phyloP scores from a whole-genome alignment of 2,888 invertebrate species.

The Harpalus rufipes region DNA sequence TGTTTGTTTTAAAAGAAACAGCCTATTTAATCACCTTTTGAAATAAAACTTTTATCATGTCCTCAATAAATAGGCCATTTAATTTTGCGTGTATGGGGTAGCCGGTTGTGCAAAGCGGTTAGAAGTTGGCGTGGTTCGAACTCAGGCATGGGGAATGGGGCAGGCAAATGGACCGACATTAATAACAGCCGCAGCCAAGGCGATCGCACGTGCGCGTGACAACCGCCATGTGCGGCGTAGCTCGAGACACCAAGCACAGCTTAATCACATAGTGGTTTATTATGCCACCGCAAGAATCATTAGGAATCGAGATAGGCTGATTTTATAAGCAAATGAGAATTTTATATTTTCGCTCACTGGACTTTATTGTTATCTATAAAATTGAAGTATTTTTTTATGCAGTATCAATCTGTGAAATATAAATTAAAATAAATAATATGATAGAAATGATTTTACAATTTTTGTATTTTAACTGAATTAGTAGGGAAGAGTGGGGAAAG shows the following conservation, averaged over 20 bases:
- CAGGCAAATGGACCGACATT: slow-evolving; percentile 59
- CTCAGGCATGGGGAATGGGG: background rate
- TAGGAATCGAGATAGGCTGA: no score
- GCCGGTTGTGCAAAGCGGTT: background rate
- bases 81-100: background rate
- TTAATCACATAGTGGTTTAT: slow-evolving; percentile 11
- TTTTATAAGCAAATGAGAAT: background rate
- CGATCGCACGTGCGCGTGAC: slow-evolving; percentile 60
- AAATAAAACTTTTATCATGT: background rate
- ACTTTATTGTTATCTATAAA: no score
- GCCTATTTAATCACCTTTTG: no score
- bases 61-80: background rate
- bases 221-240: background rate
- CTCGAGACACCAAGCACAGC: background rate
- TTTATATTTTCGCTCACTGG: no score
- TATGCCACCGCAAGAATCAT: slow-evolving; percentile 33
- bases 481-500: no score
- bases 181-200: slow-evolving; percentile 28
- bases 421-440: no score
- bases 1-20: no score
- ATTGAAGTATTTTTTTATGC: no score
- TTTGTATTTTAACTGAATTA: no score
- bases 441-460: no score
- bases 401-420: no score
- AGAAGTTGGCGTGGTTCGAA: slow-evolving; percentile 14